A percentile compares a stretch with the other conserved stretches of the same genome.
Evolutionary conservation across 2,888 invertebrate species (phyloP).

Genomic region (Dicyrtomina minuta): DNA sequence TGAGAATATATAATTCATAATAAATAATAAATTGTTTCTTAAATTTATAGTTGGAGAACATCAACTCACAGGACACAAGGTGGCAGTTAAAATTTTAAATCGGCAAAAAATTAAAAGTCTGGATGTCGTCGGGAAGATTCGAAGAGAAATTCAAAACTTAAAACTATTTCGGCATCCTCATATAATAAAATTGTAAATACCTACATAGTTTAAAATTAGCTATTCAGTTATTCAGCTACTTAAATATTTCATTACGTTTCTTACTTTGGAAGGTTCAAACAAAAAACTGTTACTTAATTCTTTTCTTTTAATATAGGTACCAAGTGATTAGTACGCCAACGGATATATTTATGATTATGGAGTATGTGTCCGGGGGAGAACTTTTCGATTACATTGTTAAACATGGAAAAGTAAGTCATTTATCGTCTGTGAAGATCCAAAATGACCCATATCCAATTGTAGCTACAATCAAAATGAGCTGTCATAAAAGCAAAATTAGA

Average conservation of each 20-base stretch:
- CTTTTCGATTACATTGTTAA: conserved; percentile 99
- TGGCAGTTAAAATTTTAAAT: conserved; percentile 97
- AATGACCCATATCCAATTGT: no score
- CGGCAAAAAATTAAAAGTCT: conserved; percentile 97
- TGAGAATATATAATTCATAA: no score
- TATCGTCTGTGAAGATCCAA: no score
- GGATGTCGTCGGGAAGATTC: conserved; percentile 98
- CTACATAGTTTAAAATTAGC: background rate
- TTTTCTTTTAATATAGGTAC: conserved; percentile 61
- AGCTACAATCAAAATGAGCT: no score
- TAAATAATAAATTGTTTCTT: no score
- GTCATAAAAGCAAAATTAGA: no score
- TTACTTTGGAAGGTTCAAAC: no score
- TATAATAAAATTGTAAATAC: conserved; percentile 89
- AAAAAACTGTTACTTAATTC: no score
- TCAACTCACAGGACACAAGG: conserved; percentile 83
- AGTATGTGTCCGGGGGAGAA: conserved; percentile 98
- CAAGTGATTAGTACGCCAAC: conserved; percentile 97
- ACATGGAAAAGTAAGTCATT: conserved; percentile 75
- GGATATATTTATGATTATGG: conserved; percentile 99
- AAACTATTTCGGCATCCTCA: conserved; percentile 99
- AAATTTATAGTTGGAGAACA: conserved; percentile 59
- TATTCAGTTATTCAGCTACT: background rate
- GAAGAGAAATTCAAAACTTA: conserved; percentile 97
- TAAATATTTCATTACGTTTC: background rate